A percentile compares a stretch with the other conserved stretches of the same genome.
These are phyloP conservation scores for Neostethus bicornis DNA, from an alignment of 2,797 vertebrate genomes.

Conservation along the genomic window DNA sequence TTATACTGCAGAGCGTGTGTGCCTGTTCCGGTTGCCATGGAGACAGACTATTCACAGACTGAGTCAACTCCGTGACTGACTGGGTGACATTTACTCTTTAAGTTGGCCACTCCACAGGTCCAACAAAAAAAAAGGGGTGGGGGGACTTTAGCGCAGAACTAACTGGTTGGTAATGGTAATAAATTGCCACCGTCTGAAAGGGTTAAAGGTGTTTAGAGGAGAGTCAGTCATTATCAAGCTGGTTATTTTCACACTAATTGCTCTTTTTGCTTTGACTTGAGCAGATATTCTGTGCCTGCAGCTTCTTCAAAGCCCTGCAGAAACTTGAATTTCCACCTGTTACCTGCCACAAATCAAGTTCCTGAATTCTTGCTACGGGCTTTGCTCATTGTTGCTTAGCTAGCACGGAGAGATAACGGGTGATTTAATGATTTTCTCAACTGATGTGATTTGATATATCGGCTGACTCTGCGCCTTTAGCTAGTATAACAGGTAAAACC, in stretches of 20 bases:
- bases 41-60: slow-evolving; percentile 68
- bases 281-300: slow-evolving; percentile 13
- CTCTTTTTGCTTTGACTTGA: slow-evolving; percentile 19
- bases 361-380: slow-evolving; percentile 40
- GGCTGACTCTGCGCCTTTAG: slow-evolving; percentile 74
- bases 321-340: slow-evolving; percentile 40
- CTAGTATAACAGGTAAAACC: slow-evolving; percentile 74
- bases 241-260: slow-evolving; percentile 13
- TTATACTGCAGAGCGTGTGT: slow-evolving; percentile 47
- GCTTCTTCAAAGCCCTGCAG: slow-evolving; percentile 7
- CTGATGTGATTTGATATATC: slow-evolving; percentile 73
- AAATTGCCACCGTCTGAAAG: slow-evolving; percentile 42
- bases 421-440: slow-evolving; percentile 76
- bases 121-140: slow-evolving; percentile 39
- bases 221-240: slow-evolving; percentile 15
- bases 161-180: slow-evolving; percentile 36
- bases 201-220: slow-evolving; percentile 18
- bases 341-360: slow-evolving; percentile 47
- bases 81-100: slow-evolving; percentile 74
- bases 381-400: slow-evolving; percentile 40
- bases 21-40: slow-evolving; percentile 70
- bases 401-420: slow-evolving; percentile 59
- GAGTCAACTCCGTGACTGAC: slow-evolving; percentile 66
- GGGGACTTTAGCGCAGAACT: slow-evolving; percentile 40
- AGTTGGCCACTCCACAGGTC: slow-evolving; percentile 52